Percentiles rank a stretch among this genome's conserved stretches.
These are phyloP conservation scores for Clepsis dumicolana DNA, from an alignment of 2,888 invertebrate genomes.

Conservation along the genomic window DNA sequence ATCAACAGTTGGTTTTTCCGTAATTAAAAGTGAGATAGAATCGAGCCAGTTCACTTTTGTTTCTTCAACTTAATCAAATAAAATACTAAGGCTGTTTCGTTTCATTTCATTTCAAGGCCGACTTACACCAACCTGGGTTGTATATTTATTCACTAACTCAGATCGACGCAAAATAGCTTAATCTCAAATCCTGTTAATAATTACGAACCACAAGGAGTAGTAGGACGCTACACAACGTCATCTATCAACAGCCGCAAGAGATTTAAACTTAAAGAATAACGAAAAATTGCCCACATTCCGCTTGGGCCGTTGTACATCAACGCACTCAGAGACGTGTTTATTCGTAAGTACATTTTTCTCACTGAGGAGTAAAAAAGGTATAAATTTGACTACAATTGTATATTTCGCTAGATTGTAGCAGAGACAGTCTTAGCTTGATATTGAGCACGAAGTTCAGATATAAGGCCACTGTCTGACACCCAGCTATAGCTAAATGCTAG, in stretches of 20 bases:
- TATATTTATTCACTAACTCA: too few species aligned
- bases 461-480: background rate
- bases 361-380: constrained; percentile 21
- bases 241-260: background rate
- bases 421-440: constrained; percentile 40
- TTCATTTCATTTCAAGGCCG: too few species aligned
- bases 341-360: background rate
- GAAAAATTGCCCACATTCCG: background rate
- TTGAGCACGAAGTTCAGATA: constrained; percentile 35
- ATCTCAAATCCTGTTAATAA: too few species aligned
- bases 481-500: background rate
- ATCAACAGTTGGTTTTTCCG: too few species aligned
- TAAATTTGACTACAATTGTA: constrained; percentile 39
- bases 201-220: too few species aligned
- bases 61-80: too few species aligned
- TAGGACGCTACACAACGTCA: too few species aligned
- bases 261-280: background rate
- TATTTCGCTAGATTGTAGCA: constrained; percentile 41
- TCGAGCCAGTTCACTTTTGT: too few species aligned
- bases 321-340: background rate
- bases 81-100: too few species aligned
- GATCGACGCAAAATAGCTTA: background rate
- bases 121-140: too few species aligned
- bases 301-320: background rate
- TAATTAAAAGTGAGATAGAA: too few species aligned